Evolutionary conservation across 2,113 vertebrate species (phyloP), one percentile per base, ranked within the genome.

Genomic region (Oncorhynchus kisutch): DNA sequence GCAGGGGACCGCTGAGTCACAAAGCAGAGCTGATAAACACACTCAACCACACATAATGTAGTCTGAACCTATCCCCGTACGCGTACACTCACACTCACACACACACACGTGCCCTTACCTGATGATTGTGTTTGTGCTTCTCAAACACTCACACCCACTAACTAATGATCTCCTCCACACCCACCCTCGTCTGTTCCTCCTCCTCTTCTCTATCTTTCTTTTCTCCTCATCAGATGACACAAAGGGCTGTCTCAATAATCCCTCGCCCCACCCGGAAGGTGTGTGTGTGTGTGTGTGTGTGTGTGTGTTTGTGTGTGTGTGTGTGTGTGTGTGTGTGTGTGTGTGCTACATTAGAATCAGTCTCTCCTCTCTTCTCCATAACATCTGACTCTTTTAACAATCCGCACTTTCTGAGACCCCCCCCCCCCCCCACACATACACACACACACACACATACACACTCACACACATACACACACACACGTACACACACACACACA

Each of bases 1-100:
- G 82, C 79, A 25, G 84, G 86, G 84, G 77, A 88, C 85, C 82
- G 80, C 70, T 14, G 79, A 82, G 83, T 83, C 82, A 88, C 84
- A 89, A 89, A 79, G 82, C 60, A 22, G 75, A 31, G 18, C 34
- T 39, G 67, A 39, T 57, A 59, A 29, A 67, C 49, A 14, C 16
- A 76, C 80, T 70, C 81, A 64, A 76, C 74, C 83, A 75, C 82
- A 78, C 82, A 74, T n/a, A 60, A 20, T 60, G n/a, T 22, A n/a
- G 18, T 60, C 71, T 51, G 49, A 51, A 51, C 13, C 13, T 4
- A 51, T 3, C 49, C 34, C 49, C 49, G 57, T 67, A 18, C 14
- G 29, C 25, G 72, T 7, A 20, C 70, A 84, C 78, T 79, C 88
- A 86, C 76, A 60, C 76, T 66, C 14, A 74, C 71, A 45, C 69